These are phyloP conservation scores for Rutilus rutilus DNA, from an alignment of 2,113 vertebrate species.

Conservation along the genomic window DNA sequence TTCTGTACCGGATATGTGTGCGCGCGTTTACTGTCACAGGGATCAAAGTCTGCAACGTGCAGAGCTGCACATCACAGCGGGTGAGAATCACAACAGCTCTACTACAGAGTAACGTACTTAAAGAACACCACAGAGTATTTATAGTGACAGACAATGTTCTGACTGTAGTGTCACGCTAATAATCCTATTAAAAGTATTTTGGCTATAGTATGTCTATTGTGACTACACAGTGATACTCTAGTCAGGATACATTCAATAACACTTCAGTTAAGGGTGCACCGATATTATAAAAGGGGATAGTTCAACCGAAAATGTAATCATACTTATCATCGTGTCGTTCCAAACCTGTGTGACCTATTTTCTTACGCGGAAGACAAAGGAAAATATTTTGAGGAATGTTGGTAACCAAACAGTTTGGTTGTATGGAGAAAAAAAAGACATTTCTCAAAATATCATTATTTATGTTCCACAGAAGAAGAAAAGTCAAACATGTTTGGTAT, in stretches of 20 bases:
- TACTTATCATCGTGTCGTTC: neutral
- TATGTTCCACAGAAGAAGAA: neutral
- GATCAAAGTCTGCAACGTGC: constrained; percentile 52
- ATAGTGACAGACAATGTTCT: neutral
- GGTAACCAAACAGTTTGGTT: neutral
- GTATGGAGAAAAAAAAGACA: neutral
- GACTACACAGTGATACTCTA: neutral
- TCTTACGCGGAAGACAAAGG: neutral
- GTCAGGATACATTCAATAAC: neutral
- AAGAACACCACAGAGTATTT: neutral
- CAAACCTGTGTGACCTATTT: neutral
- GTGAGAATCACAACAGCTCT: constrained; percentile 55
- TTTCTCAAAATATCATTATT: neutral
- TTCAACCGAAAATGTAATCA: neutral
- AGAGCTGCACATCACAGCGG: constrained; percentile 63
- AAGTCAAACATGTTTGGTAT: neutral
- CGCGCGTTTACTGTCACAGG: constrained; percentile 39
- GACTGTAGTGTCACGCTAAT: neutral
- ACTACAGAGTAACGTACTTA: no score
- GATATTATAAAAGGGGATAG: neutral
- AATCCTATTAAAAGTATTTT: neutral
- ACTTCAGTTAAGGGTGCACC: neutral
- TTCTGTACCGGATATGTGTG: constrained; percentile 45
- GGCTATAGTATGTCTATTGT: neutral
- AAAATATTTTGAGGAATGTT: neutral